Evolutionary conservation across 2,797 vertebrate genomes (phyloP), one percentile per base, ranked within the genome.

Genomic region (Acrossocheilus wenchowensis): DNA sequence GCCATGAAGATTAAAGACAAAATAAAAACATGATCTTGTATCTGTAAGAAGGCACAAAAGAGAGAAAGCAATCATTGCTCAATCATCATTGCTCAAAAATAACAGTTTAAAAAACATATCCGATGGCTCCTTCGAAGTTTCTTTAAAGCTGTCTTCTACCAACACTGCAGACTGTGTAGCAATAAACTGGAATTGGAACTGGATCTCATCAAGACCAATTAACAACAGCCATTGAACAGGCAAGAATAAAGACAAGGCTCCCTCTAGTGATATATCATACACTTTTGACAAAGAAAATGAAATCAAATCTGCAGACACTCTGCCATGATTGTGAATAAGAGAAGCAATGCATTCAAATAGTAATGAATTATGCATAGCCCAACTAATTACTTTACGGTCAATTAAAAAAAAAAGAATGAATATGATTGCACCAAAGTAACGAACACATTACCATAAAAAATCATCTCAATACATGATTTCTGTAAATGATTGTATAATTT

Each of bases 201-300:
- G 36, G 11, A 43, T 23, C 7, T 75, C 50, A 81, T 81, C 39
- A 50, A 54, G 4, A 15, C 43, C 19, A 50, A 23, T 86, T 26
- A 66, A 81, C 39, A 54, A 10, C 48, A 45, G 50, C 34, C 26
- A 73, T 14, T 9, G 19, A 78, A n/a, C 73, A 11, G 36, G 50
- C 15, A 83, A 69, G 66, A 78, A 71, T 84, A 90, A 88, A 69
- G 50, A 75, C 75, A 86, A 87, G 83, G 84, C 92, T 93, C 93
- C 92, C 92, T 87, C 92, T 94, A 92, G 92, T 88, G 93, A 90
- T 84, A 72, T 54, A 11, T 66, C 82, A 74, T 6, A 10, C 21
- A 39, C 30, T 66, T 50, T 23, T n/a, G 43, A 45, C n/a, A 64
- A 8, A 78, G 62, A 64, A 19, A 21, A 43, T 26, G 5, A n/a